phyloP scores from a whole-genome alignment of 2,113 vertebrate species.

The Forbesichthys agassizii region DNA sequence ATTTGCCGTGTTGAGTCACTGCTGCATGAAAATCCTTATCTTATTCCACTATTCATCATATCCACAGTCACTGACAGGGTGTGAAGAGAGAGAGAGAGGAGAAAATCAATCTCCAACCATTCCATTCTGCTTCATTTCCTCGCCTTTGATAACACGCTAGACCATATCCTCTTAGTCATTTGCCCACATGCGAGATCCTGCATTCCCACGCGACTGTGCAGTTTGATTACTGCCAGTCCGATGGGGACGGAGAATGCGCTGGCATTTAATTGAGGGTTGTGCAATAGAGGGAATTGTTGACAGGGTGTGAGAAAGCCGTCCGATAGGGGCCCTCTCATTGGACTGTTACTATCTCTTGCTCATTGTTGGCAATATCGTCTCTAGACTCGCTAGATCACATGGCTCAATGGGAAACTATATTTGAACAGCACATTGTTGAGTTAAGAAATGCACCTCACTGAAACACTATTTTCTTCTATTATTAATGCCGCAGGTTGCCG shows the following conservation, averaged over 20 bases:
- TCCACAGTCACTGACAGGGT: constrained; percentile 34
- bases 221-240: constrained; percentile 33
- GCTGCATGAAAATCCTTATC: constrained; percentile 47
- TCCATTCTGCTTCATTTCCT: constrained; percentile 44
- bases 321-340: constrained; percentile 34
- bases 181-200: constrained; percentile 15
- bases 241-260: constrained; percentile 31
- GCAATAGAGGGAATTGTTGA: constrained; percentile 37
- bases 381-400: constrained; percentile 34
- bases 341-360: constrained; percentile 43
- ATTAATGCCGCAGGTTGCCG: no score
- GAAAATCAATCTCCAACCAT: constrained; percentile 38
- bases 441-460: no score
- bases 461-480: no score
- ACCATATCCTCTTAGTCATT: constrained; percentile 35
- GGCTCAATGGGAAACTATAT: neutral
- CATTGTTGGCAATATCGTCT: constrained; percentile 55
- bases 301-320: constrained; percentile 20
- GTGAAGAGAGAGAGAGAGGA: constrained; percentile 11
- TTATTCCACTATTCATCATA: constrained; percentile 48
- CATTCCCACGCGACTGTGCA: constrained; percentile 39
- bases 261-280: constrained; percentile 42
- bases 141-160: constrained; percentile 33
- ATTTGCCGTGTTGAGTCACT: constrained; percentile 50
- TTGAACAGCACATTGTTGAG: neutral